These are phyloP conservation scores for Hoplostethus mediterraneus DNA, from an alignment of 2,797 vertebrate species.

Conservation along the genomic window DNA sequence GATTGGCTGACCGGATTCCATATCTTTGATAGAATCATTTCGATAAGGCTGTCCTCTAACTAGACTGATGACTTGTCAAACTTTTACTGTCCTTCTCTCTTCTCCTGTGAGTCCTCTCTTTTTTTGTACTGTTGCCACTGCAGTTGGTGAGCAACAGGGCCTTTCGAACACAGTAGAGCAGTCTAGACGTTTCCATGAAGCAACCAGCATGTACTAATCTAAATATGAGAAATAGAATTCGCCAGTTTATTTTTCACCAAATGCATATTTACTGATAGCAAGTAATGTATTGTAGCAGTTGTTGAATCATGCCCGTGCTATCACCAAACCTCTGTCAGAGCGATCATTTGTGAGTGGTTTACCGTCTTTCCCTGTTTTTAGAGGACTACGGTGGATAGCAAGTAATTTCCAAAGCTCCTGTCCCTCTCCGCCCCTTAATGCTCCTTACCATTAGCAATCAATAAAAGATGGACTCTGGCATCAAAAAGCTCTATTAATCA, in stretches of 20 bases:
- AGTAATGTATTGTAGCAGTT: too few relatives aligned
- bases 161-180: background rate
- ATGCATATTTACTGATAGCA: background rate
- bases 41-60: constrained; percentile 45
- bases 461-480: background rate
- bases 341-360: background rate
- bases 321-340: background rate
- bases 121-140: background rate
- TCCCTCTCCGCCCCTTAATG: constrained; percentile 9
- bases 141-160: background rate
- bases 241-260: background rate
- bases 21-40: constrained; percentile 56
- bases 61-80: constrained; percentile 39
- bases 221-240: background rate
- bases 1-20: constrained; percentile 45
- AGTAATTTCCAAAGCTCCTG: constrained; percentile 37
- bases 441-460: constrained; percentile 5
- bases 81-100: constrained; percentile 6
- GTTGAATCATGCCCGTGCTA: background rate
- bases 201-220: background rate
- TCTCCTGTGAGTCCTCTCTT: background rate
- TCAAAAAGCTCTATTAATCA: background rate
- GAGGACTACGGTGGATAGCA: background rate
- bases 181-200: background rate
- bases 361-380: background rate